Conservation (phyloP, 2,888 invertebrate species). For the Cerceris rybyensis region DNA sequence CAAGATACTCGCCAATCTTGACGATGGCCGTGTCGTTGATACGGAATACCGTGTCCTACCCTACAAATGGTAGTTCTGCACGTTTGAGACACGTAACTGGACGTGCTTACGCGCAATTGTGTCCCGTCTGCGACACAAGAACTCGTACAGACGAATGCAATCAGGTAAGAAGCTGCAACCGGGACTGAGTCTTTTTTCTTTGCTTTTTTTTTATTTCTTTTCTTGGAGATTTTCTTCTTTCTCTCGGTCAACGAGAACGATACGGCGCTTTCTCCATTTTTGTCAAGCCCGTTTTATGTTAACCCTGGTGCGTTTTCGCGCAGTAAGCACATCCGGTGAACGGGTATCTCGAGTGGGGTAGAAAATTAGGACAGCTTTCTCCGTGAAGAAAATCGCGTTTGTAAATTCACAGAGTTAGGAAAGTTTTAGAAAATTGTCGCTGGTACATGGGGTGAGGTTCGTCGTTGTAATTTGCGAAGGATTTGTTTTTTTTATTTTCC, state of each 20-base stretch:
- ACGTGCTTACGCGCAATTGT: constrained; percentile 29
- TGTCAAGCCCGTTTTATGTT: neutral
- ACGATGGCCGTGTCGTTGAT: constrained; percentile 54
- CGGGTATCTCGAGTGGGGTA: neutral
- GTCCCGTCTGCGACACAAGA: constrained; percentile 40
- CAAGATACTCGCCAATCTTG: constrained; percentile 64
- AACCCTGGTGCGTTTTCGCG: neutral
- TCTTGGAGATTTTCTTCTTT: constrained; percentile 25
- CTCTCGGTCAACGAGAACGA: constrained; percentile 18
- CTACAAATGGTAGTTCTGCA: constrained; percentile 26
- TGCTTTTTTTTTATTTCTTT: neutral
- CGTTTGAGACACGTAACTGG: constrained; percentile 1
- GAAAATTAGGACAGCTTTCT: neutral
- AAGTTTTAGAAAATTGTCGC: too few relatives aligned
- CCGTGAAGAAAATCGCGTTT: neutral
- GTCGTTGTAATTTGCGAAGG: too few relatives aligned
- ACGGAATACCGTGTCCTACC: constrained; percentile 41
- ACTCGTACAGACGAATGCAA: constrained; percentile 58
- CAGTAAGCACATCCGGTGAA: neutral
- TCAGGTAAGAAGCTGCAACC: constrained; percentile 61
- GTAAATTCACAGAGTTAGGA: neutral
- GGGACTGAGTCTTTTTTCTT: constrained; percentile 10
- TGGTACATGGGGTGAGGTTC: too few relatives aligned
- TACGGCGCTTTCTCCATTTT: constrained; percentile 13
- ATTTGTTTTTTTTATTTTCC: constrained; percentile 21